These are phyloP conservation scores for Dendrocincla fuliginosa DNA, from an alignment of 2,797 vertebrate genomes.

Conservation along the genomic window DNA sequence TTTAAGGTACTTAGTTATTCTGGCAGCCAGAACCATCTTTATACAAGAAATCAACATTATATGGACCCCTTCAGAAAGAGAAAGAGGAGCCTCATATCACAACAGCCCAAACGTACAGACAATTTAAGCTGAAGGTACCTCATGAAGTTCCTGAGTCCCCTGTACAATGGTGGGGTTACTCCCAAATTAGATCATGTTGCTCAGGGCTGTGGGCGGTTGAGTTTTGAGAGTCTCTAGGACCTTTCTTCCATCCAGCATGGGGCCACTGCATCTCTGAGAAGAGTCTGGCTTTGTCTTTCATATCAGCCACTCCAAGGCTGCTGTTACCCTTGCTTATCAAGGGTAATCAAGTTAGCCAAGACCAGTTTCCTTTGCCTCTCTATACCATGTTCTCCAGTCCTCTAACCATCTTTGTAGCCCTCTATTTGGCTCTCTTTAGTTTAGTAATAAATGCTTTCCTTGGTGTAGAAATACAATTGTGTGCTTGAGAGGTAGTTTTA, in stretches of 20 bases:
- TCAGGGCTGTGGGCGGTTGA: neutral
- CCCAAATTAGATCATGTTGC: neutral
- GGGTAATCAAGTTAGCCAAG: neutral
- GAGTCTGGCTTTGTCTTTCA: rapidly evolving
- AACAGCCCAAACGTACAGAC: neutral
- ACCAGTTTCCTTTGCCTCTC: neutral
- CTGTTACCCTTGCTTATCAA: neutral
- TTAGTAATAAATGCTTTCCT: neutral
- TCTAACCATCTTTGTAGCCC: neutral
- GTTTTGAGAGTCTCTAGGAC: neutral
- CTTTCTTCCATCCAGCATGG: neutral
- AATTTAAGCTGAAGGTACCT: neutral
- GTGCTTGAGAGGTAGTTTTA: neutral
- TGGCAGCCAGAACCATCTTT: neutral
- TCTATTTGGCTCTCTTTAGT: neutral
- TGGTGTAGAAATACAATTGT: neutral
- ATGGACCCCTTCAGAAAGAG: neutral
- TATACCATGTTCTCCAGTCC: rapidly evolving
- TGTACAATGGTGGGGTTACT: neutral
- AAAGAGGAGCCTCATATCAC: neutral
- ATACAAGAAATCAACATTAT: neutral
- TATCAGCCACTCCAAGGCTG: neutral
- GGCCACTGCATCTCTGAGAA: neutral
- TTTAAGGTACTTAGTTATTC: neutral
- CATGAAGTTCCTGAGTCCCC: neutral